Evolutionary conservation across 2,113 vertebrate species (phyloP).

Genomic region (Probosciger aterrimus): DNA sequence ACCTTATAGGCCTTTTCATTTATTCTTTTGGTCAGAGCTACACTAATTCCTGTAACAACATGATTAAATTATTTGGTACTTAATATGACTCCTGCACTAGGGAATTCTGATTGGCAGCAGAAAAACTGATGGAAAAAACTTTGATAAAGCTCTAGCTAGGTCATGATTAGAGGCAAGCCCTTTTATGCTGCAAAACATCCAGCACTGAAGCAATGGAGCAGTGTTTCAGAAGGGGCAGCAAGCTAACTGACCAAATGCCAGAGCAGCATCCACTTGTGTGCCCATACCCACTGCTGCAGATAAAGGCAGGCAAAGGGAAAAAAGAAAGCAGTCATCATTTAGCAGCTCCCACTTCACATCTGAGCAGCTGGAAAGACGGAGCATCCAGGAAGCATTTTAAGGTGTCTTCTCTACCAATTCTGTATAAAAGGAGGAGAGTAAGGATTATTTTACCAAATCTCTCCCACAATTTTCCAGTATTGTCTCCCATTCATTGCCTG

Average conservation of each 20-base stretch:
- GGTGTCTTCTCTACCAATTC: neutral
- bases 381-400: neutral
- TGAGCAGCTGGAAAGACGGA: neutral
- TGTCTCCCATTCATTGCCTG: neutral
- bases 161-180: neutral
- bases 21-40: neutral
- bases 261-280: accelerated
- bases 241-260: accelerated
- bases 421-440: neutral
- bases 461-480: neutral
- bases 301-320: neutral
- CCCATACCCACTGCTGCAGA: neutral
- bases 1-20: neutral
- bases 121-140: neutral
- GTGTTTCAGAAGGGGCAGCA: neutral
- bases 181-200: neutral
- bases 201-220: neutral
- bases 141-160: neutral
- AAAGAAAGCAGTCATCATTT: neutral
- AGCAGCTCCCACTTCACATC: neutral
- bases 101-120: neutral
- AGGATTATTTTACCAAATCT: neutral
- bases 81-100: neutral
- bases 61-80: neutral
- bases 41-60: neutral